Base-by-base conservation (phyloP, 2,888 invertebrate genomes). In the Cactoblastis cactorum region DNA sequence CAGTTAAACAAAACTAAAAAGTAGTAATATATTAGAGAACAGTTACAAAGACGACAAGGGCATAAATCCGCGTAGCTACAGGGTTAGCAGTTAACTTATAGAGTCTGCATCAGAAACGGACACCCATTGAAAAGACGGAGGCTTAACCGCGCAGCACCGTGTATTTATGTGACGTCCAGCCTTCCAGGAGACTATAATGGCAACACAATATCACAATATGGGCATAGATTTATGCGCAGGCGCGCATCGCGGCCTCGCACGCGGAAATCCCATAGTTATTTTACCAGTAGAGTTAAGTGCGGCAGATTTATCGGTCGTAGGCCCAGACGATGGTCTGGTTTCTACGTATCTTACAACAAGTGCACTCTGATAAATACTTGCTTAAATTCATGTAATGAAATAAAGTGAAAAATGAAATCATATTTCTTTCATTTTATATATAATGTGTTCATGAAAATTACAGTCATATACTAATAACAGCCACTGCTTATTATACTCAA, bases 191-290 rank as follows among this genome's bases (percentile, higher is more conserved):
- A 77, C 80, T 74, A 83, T 88, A 88, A 87, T 86, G 82, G 87
- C 88, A 88, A 85, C 86, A 87, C 89, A 89, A 88, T 88, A 88
- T 88, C 89, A 89, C 89, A 88, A 89, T 87, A 78, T 83, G 67
- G 80, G 85, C 88, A 81, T 77, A 86, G 88, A 89, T 89, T 89
- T 89, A 89, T 89, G 86, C 81, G 67, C 72, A 69, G 75, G 83
- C 83, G 83, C 83, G 84, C 84, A 82, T 83, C 86, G 82, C 76
- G 77, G 77, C 77, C 84, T 77, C 81, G 86, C 89, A 89, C 87
- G 85, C 87, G 89, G 89, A 89, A 89, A 89, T 87, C 88, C 84
- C 85, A 85, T 87, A 84, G 88, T 89, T 88, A 88, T 89, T 88
- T 37, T 89, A 88, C 89, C 88, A 86, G 87, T 87, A 83, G 83